Base-by-base conservation (phyloP, 2,888 invertebrate genomes). In the Drosophila pseudotakahashii region DNA sequence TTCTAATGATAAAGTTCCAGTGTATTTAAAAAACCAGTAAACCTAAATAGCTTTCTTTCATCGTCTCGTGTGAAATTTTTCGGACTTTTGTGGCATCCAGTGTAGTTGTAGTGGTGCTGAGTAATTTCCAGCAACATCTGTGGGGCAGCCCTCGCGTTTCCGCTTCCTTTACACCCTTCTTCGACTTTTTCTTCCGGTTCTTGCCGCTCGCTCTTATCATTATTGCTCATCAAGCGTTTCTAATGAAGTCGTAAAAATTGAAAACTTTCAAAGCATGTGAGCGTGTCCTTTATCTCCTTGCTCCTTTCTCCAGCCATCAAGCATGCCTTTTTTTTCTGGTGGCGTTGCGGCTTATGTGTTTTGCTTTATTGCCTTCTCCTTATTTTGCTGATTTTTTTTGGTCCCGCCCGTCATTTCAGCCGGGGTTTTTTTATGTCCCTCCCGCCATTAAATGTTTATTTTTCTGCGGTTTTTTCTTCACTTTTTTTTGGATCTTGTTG, bases 191-290 rank as follows among this genome's bases (percentile, higher is more conserved):
- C 36, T 32, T 52, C 36, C 54, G 37, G 11, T 34, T 23, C 6
- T 6, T 13, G 7, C 16, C 14, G 26, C 48, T 14, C 53, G 42
- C 36, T 34, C 36, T 57, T 81, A 87, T 87, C 89, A 79, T 85
- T 87, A 79, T 81, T 79, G 88, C 77, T 84, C 89, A 85, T 85
- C 89, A 84, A 74, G 85, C 88, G 88, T 76, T 87, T 89, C 89
- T 89, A 89, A 85, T 84, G 89, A 87, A 89, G 87, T 87, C 83
- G 81, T 89, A 80, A 79, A 82, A 83, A 83, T 88, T 88, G 81
- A 80, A 79, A 83, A 83, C 83, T 83, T 83, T 88, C 72, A 75
- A 76, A 68, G 78, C 84, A 71, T 77, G 71, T 69, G 60, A 59
- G 39, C 59, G 53, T 42, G 47, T 73, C 37, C 74, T 72, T 73